A percentile compares a stretch with the other conserved stretches of the same genome.
These are phyloP conservation scores for Colossoma macropomum DNA, from an alignment of 2,113 vertebrate genomes.

Conservation along the genomic window DNA sequence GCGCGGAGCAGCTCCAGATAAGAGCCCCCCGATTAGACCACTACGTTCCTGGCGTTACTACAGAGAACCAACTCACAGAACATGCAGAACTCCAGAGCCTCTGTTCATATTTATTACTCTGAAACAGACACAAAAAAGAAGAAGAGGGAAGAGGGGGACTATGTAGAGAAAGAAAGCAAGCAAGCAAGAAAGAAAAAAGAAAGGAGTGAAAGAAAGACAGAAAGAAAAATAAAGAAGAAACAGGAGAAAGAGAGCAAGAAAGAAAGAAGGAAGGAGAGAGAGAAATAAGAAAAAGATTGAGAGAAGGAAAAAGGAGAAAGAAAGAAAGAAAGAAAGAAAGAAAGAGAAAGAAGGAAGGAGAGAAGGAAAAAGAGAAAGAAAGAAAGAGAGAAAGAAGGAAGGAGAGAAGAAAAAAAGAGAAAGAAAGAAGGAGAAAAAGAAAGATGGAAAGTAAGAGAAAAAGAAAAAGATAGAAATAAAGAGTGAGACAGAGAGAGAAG, in stretches of 20 bases:
- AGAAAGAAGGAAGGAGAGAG: slow-evolving; percentile 33
- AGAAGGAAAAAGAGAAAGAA: too few relatives aligned
- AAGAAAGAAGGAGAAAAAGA: too few relatives aligned
- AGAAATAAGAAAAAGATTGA: neutral
- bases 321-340: neutral
- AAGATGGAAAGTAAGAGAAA: too few relatives aligned
- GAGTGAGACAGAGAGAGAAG: slow-evolving; percentile 14
- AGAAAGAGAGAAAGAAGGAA: too few relatives aligned
- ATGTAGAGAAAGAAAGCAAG: slow-evolving; percentile 41
- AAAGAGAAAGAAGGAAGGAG: too few relatives aligned
- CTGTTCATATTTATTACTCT: too few relatives aligned
- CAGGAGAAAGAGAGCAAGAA: neutral
- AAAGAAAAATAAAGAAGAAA: too few relatives aligned
- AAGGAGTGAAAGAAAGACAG: too few relatives aligned
- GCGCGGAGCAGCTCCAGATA: slow-evolving; percentile 73
- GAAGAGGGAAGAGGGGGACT: neutral
- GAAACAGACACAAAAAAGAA: neutral
- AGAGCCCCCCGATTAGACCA: slow-evolving; percentile 73
- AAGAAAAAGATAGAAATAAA: neutral
- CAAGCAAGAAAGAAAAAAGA: neutral
- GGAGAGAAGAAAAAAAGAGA: too few relatives aligned
- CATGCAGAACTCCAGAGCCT: too few relatives aligned
- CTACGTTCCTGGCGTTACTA: slow-evolving; percentile 72
- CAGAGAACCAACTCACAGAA: slow-evolving; percentile 65
- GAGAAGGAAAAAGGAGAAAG: neutral